Evolutionary conservation across 2,113 vertebrate genomes (phyloP).

Genomic region (Thryonomys swinderianus): DNA sequence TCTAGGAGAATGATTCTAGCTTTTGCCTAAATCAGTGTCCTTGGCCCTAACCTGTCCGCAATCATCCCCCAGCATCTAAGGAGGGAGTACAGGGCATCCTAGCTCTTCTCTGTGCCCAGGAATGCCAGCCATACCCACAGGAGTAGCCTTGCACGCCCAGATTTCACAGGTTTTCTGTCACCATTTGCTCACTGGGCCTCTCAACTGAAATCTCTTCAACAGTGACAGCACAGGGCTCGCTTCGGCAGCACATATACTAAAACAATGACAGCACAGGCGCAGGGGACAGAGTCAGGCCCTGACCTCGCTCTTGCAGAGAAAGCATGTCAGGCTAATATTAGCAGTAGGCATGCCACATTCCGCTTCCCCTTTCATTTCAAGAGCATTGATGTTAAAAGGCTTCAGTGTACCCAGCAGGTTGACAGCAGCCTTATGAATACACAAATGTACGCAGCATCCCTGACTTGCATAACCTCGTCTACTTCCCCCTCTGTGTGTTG

Average conservation of each 20-base stretch:
- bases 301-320: background rate
- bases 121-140: background rate
- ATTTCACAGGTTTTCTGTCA: background rate
- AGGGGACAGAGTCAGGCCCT: background rate
- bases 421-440: background rate
- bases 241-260: too few species aligned
- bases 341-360: background rate
- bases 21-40: background rate
- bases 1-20: background rate
- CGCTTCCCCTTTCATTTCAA: background rate
- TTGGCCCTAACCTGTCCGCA: background rate
- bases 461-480: accelerated
- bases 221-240: background rate
- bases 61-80: background rate
- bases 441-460: too few species aligned
- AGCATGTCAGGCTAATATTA: background rate
- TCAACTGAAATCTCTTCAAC: background rate
- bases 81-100: background rate
- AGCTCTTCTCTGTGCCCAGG: background rate
- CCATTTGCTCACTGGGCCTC: background rate
- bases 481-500: accelerated
- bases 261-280: background rate
- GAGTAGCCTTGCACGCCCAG: background rate
- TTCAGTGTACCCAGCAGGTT: background rate
- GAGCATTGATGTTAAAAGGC: background rate